These are phyloP conservation scores for Ips typographus DNA, from an alignment of 1,140 invertebrate genomes.

Conservation along the genomic window DNA sequence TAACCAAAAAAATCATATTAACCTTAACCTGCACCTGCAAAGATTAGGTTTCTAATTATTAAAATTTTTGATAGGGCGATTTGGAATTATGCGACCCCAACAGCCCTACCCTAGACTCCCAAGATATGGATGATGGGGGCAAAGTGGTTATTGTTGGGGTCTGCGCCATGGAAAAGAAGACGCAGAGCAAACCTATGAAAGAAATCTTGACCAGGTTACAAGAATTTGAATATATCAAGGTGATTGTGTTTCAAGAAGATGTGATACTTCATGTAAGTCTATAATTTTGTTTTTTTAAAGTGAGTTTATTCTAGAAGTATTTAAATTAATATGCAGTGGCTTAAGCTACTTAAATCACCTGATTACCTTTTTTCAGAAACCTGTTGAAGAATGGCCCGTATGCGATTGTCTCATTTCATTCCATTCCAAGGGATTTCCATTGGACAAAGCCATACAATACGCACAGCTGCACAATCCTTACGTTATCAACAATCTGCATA, in stretches of 20 bases:
- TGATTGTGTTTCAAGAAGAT: slow-evolving; percentile 90
- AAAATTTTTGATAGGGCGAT: slow-evolving; percentile 60
- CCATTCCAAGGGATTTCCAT: slow-evolving; percentile 97
- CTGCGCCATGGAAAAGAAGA: slow-evolving; percentile 99
- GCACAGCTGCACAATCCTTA: slow-evolving; percentile 92
- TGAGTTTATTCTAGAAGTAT: neutral
- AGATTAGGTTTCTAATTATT: neutral
- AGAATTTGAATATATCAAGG: slow-evolving; percentile 95
- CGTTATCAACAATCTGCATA: slow-evolving; percentile 97
- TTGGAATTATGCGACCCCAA: slow-evolving; percentile 66
- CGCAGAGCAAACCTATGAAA: slow-evolving; percentile 97
- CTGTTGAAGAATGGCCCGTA: slow-evolving; percentile 97
- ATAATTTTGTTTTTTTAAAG: slow-evolving; percentile 15
- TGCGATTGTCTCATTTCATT: slow-evolving; percentile 98
- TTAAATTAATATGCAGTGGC: neutral
- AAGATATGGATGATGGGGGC: slow-evolving; percentile 56
- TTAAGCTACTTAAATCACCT: too few species aligned
- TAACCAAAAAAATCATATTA: neutral
- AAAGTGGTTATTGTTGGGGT: slow-evolving; percentile 93
- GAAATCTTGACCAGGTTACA: slow-evolving; percentile 93
- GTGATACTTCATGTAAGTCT: slow-evolving; percentile 81
- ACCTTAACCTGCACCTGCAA: neutral
- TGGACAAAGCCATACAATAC: slow-evolving; percentile 98
- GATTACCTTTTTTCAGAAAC: slow-evolving; percentile 62
- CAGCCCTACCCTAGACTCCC: slow-evolving; percentile 61